A percentile compares a stretch with the other conserved stretches of the same genome.
Evolutionary conservation across 2,888 invertebrate genomes (phyloP).

Genomic region (Hirtodrosophila confusa): DNA sequence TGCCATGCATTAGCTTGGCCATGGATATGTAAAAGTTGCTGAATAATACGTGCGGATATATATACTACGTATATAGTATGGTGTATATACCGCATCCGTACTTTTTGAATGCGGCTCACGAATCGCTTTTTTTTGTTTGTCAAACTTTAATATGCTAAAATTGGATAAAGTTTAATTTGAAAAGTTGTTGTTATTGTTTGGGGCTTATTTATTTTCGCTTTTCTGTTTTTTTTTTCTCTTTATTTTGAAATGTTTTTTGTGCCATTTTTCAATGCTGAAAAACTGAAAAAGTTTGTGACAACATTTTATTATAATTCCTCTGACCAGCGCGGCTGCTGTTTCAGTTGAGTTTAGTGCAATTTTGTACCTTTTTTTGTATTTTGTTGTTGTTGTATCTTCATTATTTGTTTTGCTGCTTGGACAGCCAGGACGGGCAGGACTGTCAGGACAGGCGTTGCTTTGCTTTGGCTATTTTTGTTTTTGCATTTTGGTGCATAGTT

Average conservation of each 20-base stretch:
- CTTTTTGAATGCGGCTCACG: conserved; percentile 48
- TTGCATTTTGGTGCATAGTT: conserved; percentile 45
- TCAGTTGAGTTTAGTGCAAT: conserved; percentile 57
- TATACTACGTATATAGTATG: neutral
- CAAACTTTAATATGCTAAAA: conserved; percentile 72
- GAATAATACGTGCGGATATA: conserved; percentile 6
- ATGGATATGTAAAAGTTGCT: conserved; percentile 7
- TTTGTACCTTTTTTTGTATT: conserved; percentile 27
- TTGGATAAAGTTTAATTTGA: conserved; percentile 79
- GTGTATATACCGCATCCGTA: neutral
- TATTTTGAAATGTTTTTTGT: conserved; percentile 10
- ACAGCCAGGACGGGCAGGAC: conserved; percentile 12
- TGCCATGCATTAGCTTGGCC: conserved; percentile 7
- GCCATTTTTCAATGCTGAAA: conserved; percentile 32
- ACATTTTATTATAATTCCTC: conserved; percentile 77
- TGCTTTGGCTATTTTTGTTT: neutral
- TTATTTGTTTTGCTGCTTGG: conserved; percentile 64
- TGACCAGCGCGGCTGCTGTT: conserved; percentile 46
- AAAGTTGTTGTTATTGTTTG: conserved; percentile 74
- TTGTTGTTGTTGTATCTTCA: conserved; percentile 59
- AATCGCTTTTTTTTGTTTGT: conserved; percentile 42
- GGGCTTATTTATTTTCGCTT: conserved; percentile 36
- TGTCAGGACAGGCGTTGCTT: neutral
- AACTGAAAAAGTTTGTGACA: conserved; percentile 72
- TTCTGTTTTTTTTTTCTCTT: conserved; percentile 26